Evolutionary conservation across 1,140 invertebrate genomes (phyloP), one percentile per base, ranked within the genome.

Genomic region (Drosophila carrolli): DNA sequence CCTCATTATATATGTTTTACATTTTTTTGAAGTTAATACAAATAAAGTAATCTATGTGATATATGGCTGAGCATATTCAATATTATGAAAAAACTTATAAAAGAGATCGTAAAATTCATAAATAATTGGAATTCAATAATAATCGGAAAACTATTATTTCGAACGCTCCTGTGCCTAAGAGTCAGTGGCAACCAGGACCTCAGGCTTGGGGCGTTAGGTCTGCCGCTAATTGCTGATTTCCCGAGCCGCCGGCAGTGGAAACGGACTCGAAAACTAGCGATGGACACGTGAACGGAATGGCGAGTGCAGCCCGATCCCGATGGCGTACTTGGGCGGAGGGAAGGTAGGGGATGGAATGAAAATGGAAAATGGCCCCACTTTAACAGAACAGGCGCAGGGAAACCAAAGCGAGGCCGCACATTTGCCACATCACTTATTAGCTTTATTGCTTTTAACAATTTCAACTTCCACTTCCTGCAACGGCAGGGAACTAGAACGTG

Each of bases 391-490:
- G 32, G 50, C 32, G 2, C 10, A 70, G 55, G 48, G 35, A 57
- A 76, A 58, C 50, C 65, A 58, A 75, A 66, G 73, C 60, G 53
- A 77, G 68, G 75, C 78, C 75, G 66, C 83, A 88, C 83, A 86
- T 88, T 86, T 86, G 83, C 83, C 83, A 86, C 83, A 86, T 88
- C 83, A 86, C 83, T 83, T 86, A 86, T 86, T 86, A 86, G 83
- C 83, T 88, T 86, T 86, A 86, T 86, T 88, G 83, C 83, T 86
- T 86, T 86, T 86, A 86, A 86, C 83, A 86, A 86, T 86, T 86
- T 86, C 75, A 86, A 81, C 84, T 83, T 88, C 83, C 83, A 86
- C 71, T 59, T 65, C 82, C 76, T 82, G 83, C 83, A 88, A 75
- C 67, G 66, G 56, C 50, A 41, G 75, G 75, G 61, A 70, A 68